Evolutionary conservation across 2,888 invertebrate species (phyloP).

Genomic region (Drosophila sordidapex): DNA sequence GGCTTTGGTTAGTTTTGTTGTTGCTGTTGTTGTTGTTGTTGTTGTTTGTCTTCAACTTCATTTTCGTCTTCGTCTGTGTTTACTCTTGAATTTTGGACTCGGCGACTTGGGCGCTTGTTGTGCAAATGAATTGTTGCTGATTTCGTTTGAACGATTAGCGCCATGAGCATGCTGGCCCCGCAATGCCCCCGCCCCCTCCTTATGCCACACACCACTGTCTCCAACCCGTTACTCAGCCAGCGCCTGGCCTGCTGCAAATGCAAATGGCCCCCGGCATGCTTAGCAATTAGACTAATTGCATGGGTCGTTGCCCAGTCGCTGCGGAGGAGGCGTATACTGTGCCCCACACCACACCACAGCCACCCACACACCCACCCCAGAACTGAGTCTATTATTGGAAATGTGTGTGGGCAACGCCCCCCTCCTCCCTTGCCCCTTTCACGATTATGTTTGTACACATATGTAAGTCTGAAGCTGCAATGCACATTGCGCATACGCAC

Average conservation of each 20-base stretch:
- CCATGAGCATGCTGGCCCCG: conserved; percentile 50
- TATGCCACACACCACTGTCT: not conserved
- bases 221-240: conserved; percentile 8
- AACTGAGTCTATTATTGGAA: not conserved
- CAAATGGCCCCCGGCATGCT: conserved; percentile 74
- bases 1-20: not conserved
- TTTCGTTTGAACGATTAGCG: conserved; percentile 85
- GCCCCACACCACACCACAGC: conserved; percentile 15
- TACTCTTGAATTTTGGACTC: conserved; percentile 41
- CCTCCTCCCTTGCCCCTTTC: not conserved
- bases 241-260: conserved; percentile 49
- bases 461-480: not conserved
- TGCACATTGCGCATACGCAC: conserved; percentile 77
- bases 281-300: conserved; percentile 80
- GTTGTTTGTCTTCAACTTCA: conserved; percentile 3
- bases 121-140: conserved; percentile 85
- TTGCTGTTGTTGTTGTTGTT: not conserved
- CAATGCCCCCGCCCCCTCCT: not conserved
- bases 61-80: conserved; percentile 8
- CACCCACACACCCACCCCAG: not conserved
- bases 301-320: conserved; percentile 56
- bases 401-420: conserved; percentile 4
- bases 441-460: conserved; percentile 8
- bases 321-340: conserved; percentile 34
- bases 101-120: conserved; percentile 80